Evolutionary conservation across 1,140 invertebrate genomes (phyloP), one percentile per base, ranked within the genome.

Genomic region (Lepidotrigona ventralis): DNA sequence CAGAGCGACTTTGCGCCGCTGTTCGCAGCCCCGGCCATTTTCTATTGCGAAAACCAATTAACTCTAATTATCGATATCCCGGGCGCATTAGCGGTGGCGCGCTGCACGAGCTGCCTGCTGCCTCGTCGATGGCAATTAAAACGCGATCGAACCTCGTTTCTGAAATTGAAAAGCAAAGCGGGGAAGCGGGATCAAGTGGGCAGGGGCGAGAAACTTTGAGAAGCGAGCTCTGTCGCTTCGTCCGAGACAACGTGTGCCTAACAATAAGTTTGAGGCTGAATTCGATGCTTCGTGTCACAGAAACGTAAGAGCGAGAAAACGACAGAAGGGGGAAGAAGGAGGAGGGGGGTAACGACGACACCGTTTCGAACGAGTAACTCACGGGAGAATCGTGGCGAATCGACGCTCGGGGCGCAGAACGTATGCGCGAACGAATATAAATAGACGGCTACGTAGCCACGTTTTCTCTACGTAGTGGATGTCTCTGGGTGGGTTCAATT

Each of bases 401-500:
- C 23, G 63, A 17, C 12, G 51, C 21, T 26, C 54, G 26, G 17
- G 11, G 26, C 21, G 51, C 60, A 58, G 63, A 33, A 86, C 56
- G 71, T 83, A 56, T 56, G 77, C 58, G n/a, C 63, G 51, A 53
- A 58, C 26, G 75, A 76, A 85, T 79, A 87, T 85, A 88, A 88
- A 87, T 88, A 87, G 83, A 83, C 84, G 69, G 79, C 83, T 85
- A 70, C 82, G 81, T 79, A 79, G 77, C 80, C 85, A 74, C 76
- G 81, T 71, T 76, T 8, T 46, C 39, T 46, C 8, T 46, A 8
- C 39, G 39, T 46, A 8, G 81, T 86, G 86, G 84, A 85, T 85
- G 85, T 86, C 88, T 46, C 84, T 81, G 89, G 81, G 84, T 84
- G 86, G 84, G 87, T 87, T 91, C 91, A 92, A 92, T 92, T 91